These are phyloP conservation scores for Perizoma flavofasciatum DNA, from an alignment of 2,888 invertebrate genomes.

Conservation along the genomic window DNA sequence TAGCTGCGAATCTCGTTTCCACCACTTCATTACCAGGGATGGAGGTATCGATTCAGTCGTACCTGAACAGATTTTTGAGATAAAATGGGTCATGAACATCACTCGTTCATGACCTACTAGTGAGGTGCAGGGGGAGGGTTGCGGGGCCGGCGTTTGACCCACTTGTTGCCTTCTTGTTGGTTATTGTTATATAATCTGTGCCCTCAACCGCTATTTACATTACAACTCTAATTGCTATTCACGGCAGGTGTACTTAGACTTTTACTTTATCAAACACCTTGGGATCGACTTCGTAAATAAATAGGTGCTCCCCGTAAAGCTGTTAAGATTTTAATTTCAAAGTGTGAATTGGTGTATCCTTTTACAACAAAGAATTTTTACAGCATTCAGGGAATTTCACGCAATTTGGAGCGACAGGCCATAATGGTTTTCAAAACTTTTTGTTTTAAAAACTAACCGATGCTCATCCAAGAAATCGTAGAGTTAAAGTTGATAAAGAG, in stretches of 20 bases:
- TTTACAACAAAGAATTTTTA: too few relatives aligned
- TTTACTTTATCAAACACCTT: constrained; percentile 56
- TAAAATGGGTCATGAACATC: constrained; percentile 79
- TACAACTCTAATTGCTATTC: constrained; percentile 66
- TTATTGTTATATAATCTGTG: constrained; percentile 43
- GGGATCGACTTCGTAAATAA: constrained; percentile 55
- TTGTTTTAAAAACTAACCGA: too few relatives aligned
- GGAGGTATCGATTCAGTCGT: constrained; percentile 23
- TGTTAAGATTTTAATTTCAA: constrained; percentile 33
- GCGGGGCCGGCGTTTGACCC: constrained; percentile 63
- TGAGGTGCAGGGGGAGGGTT: constrained; percentile 39
- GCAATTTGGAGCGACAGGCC: too few relatives aligned
- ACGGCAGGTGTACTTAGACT: constrained; percentile 53
- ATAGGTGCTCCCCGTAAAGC: constrained; percentile 46
- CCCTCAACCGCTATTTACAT: constrained; percentile 72
- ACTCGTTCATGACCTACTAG: constrained; percentile 73
- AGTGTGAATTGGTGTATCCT: constrained; percentile 21
- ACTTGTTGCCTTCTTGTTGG: constrained; percentile 71
- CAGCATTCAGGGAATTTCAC: too few relatives aligned
- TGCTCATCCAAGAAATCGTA: too few relatives aligned
- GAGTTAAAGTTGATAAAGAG: too few relatives aligned
- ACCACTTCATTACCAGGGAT: constrained; percentile 10
- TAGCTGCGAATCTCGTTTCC: constrained; percentile 9
- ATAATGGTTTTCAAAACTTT: too few relatives aligned
- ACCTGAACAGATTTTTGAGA: constrained; percentile 59